Percentiles rank a stretch among this genome's conserved stretches.
Evolutionary conservation across 1,140 invertebrate species (phyloP).

Genomic region (Nephila pilipes): DNA sequence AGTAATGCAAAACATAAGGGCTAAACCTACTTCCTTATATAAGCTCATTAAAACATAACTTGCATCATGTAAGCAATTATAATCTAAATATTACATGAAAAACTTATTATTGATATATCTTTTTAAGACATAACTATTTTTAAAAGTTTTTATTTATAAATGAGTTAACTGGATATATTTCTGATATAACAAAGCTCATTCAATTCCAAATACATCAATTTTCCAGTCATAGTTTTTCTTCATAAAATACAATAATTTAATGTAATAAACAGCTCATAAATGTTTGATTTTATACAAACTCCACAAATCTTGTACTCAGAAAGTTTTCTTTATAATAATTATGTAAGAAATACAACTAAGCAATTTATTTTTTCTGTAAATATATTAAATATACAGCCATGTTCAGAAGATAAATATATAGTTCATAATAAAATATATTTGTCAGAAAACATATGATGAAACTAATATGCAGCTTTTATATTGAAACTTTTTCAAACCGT

Average conservation of each 20-base stretch:
- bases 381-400: too few species aligned
- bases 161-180: slow-evolving; percentile 8
- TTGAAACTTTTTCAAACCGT: neutral
- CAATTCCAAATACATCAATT: neutral
- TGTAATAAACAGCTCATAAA: slow-evolving; percentile 23
- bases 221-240: neutral
- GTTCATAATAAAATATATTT: neutral
- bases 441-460: neutral
- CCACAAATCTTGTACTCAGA: neutral
- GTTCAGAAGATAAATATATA: neutral
- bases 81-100: neutral
- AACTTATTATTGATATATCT: neutral
- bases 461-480: neutral
- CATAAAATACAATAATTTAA: slow-evolving; percentile 8
- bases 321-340: neutral
- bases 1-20: neutral
- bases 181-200: neutral
- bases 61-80: neutral
- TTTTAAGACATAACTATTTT: neutral
- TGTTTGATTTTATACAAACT: slow-evolving; percentile 16
- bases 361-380: neutral
- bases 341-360: neutral
- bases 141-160: neutral
- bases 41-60: slow-evolving; percentile 44
- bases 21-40: slow-evolving; percentile 27